Base-by-base conservation (phyloP, 2,797 vertebrate species). In the Gallinago solitaria region DNA sequence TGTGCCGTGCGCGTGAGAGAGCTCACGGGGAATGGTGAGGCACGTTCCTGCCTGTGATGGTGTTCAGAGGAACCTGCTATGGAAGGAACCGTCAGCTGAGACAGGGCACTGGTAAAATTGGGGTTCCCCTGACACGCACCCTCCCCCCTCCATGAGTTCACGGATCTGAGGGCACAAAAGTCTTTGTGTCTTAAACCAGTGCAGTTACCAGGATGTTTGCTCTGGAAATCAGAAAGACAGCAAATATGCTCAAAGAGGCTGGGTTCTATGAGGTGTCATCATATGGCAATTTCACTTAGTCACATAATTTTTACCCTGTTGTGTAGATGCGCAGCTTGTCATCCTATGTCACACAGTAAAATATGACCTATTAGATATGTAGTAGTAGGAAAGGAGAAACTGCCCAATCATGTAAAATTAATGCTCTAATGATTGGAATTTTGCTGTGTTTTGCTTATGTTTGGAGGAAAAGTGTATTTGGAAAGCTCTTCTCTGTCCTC, bases 111-210 rank as follows among this genome's bases (percentile, higher is more conserved):
- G 21, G 28, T 2, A 1, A 74, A 90, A 80, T 2, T 27, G 6
- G 25, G 4, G 4, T 25, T 87, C 37, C 59, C 11, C 10, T 13
- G 47, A 23, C 9, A 39, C 39, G 13, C 39, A 39, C 39, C 39
- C 39, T 39, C 7, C 61, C 7, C 17, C 11, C 1, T 5, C 30
- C 53, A 2, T 9, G 20, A 90, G 17, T 12, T 50, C 64, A 12
- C 4, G 4, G 67, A 73, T 11, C 24, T 37, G 56, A 88, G 25
- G 51, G 25, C 24, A 37, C 16, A 71, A 83, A 86, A 76, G 50
- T 5, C 8, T 33, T 63, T 9, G 0, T 1, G 2, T 59, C 27
- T 79, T 45, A 50, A 35, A 47, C 33, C 0, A 0, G 4, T 75
- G 27, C 16, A 41, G 39, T 71, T 85, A 35, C 24, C 17, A 6